Base-by-base conservation (phyloP, 1,140 invertebrate genomes). In the Euura saliciscinereae region DNA sequence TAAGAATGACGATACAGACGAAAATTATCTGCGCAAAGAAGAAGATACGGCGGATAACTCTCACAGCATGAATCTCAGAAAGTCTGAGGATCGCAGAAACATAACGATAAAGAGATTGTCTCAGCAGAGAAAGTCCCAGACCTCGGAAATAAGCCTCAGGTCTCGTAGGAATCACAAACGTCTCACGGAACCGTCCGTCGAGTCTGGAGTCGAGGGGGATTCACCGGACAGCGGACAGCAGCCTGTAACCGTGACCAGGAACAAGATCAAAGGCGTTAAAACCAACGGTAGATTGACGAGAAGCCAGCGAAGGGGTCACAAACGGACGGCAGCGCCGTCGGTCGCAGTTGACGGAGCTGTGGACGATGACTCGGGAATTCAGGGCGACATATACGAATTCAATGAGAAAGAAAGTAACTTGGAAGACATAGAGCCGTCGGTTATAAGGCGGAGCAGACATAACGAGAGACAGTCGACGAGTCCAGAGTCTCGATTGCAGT, bases 91-190 rank as follows among this genome's bases (percentile, higher is more conserved):
- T 69, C 82, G 71, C 44, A 70, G 78, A 5, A 83, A 78, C 75
- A 71, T 84, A 11, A 83, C 84, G 5, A 43, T 83, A 8, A 86
- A 86, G n/a, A 85, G 83, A 81, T 80, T 80, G 4, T 69, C 69
- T 59, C 51, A 59, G n/a, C 71, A 69, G 43, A 75, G 71, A 13
- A 64, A 72, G 6, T 71, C 75, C n/a, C 73, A 77, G 42, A 59
- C 51, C 45, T 43, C 10, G 43, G 42, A 75, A 51, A 51, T 69
- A 6, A 45, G 51, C 3, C 28, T 77, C 69, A 91, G 91, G 74
- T 89, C 89, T n/a, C 86, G 91, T 73, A 85, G 90, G 74, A 91
- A 89, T 83, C 90, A 91, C 75, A 91, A 90, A 83, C 78, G 91
- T 74, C 84, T 90, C 42, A 84, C 83, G 76, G 88, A 91, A 71